Percentiles rank a stretch among this genome's conserved stretches.
Evolutionary conservation across 1,140 invertebrate genomes (phyloP).

Genomic region (Holotrichia oblita): DNA sequence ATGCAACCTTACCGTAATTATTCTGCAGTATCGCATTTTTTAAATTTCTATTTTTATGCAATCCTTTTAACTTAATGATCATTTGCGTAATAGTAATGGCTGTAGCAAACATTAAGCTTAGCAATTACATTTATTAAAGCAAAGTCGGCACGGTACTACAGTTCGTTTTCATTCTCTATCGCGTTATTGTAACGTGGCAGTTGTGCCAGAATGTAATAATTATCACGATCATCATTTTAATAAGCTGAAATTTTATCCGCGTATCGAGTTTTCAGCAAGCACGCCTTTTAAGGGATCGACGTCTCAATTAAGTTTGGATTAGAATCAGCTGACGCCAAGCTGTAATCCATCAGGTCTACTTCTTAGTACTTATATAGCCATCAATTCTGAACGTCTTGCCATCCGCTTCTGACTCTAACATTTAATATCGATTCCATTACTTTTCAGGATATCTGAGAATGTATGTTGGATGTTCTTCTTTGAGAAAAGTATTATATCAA

Average conservation of each 20-base stretch:
- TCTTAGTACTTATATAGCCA: not conserved
- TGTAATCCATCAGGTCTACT: slow-evolving; percentile 4
- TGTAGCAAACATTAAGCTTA: too few species aligned
- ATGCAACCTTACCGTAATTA: too few species aligned
- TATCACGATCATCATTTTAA: not conserved
- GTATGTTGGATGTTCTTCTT: too few species aligned
- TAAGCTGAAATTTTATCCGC: not conserved
- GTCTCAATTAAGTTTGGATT: slow-evolving; percentile 17
- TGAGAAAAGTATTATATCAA: too few species aligned
- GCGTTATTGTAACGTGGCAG: not conserved
- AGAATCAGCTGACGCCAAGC: slow-evolving; percentile 3
- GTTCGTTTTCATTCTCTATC: too few species aligned
- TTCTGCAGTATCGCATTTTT: too few species aligned
- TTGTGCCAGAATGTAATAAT: not conserved
- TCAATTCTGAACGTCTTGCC: slow-evolving; percentile 6
- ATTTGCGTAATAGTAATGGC: too few species aligned
- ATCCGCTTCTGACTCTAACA: not conserved
- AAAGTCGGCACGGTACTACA: too few species aligned
- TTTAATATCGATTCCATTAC: slow-evolving; percentile 8
- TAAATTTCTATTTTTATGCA: too few species aligned
- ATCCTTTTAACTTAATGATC: too few species aligned
- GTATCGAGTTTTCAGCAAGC: slow-evolving; percentile 1
- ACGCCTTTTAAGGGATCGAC: slow-evolving; percentile 2
- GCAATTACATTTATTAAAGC: too few species aligned
- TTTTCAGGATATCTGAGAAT: too few species aligned